phyloP scores from a whole-genome alignment of 2,113 vertebrate genomes.

The Oreamnos americanus region DNA sequence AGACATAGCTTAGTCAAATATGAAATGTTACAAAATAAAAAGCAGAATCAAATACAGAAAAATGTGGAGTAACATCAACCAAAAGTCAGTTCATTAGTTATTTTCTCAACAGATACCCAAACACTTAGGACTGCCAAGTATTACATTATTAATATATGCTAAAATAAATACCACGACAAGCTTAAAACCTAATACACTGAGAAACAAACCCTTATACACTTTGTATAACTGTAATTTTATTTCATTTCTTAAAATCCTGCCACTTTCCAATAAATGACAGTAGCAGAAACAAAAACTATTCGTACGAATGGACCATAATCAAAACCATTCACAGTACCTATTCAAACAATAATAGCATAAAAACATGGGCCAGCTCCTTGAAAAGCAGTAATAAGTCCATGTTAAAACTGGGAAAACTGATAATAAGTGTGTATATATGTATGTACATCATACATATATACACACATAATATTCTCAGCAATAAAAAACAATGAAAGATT shows the following conservation, averaged over 20 bases:
- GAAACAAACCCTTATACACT: background rate
- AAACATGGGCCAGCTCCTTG: background rate
- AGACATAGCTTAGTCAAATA: background rate
- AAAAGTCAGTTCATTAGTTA: background rate
- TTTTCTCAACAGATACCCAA: background rate
- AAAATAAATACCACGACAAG: constrained; percentile 7
- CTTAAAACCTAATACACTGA: background rate
- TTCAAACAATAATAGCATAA: background rate
- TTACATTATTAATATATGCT: background rate
- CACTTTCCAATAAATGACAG: constrained; percentile 21
- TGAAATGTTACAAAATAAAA: constrained; percentile 10
- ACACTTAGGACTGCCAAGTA: background rate
- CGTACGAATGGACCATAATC: background rate
- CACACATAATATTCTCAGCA: background rate
- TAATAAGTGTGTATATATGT: background rate
- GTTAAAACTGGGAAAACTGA: background rate
- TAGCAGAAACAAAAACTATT: background rate
- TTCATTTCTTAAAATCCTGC: constrained; percentile 34
- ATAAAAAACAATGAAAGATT: background rate
- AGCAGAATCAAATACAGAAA: constrained; percentile 11
- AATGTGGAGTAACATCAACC: background rate
- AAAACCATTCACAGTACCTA: background rate
- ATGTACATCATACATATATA: background rate
- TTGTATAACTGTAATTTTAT: background rate
- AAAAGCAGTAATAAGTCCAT: background rate